Base-by-base conservation (phyloP, 2,113 vertebrate genomes). In the Amblyopsis rosae region DNA sequence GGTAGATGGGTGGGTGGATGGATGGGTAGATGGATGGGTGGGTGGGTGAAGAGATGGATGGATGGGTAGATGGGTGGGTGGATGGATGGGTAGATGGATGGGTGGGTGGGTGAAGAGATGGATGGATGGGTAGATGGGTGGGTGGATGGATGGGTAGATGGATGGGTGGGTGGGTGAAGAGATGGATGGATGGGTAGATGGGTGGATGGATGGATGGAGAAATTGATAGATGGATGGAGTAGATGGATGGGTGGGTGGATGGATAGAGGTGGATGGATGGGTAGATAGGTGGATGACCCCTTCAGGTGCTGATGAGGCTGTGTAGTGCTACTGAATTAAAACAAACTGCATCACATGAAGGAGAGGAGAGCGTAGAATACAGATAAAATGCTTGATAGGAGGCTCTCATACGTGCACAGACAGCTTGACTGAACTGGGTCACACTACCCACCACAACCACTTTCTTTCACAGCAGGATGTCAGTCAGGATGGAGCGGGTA, bases 371-470 rank as follows among this genome's bases (percentile, higher is more conserved):
- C 48, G 69, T 72, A 66, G 62, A 59, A 70, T 57, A 35, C 62
- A 62, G 45, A 67, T 41, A 69, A 75, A 82, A 62, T n/a, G 68
- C 65, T 35, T 61, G 65, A 67, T 62, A 55, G 64, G 60, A 79
- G 72, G 73, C 57, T 77, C 58, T 80, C 74, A 78, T 41, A 41
- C 72, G 56, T n/a, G 51, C 66, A 50, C 9, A 47, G 76, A 85
- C 76, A 79, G 76, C 58, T 87, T 90, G 91, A 92, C 89, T 91
- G 91, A 93, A 90, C 87, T 92, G 82, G 92, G 91, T 91, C 92
- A 90, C 17, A 32, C 57, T 10, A 68, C 19, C 19, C 1, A 46
- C 64, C 66, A 50, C n/a, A n/a, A n/a, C n/a, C 10, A 15, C 49
- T 15, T 50, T 15, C 49, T 50, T 12, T 12, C 11, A 15, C 13